Percentiles rank a stretch among this genome's conserved stretches.
These are phyloP conservation scores for Agrotis exclamationis DNA, from an alignment of 2,888 invertebrate genomes.

Conservation along the genomic window DNA sequence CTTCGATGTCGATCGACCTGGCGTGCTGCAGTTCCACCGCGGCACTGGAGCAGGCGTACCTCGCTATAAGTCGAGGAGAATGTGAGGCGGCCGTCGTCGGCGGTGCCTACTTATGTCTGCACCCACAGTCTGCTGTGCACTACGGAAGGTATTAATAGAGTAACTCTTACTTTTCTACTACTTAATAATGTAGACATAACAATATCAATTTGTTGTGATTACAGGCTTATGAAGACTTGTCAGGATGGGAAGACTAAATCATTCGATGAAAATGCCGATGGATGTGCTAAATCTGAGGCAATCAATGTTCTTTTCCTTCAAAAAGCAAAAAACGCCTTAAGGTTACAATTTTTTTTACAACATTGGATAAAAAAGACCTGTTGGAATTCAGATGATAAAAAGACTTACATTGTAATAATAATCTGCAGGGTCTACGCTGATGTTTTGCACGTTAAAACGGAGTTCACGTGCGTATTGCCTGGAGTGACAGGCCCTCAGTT, in stretches of 20 bases:
- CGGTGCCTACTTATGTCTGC: slow-evolving; percentile 91
- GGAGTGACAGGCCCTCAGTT: slow-evolving; percentile 76
- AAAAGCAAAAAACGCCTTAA: slow-evolving; percentile 53
- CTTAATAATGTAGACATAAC: not conserved
- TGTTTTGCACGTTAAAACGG: slow-evolving; percentile 93
- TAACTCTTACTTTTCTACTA: not conserved
- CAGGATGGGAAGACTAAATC: slow-evolving; percentile 96
- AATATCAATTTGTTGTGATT: slow-evolving; percentile 10
- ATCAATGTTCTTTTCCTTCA: slow-evolving; percentile 84
- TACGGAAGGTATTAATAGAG: slow-evolving; percentile 71
- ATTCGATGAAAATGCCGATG: slow-evolving; percentile 95
- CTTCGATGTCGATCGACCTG: slow-evolving; percentile 74
- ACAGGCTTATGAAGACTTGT: slow-evolving; percentile 89
- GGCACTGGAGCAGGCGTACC: slow-evolving; percentile 77
- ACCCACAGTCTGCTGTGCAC: slow-evolving; percentile 85
- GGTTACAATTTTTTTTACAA: slow-evolving; percentile 20
- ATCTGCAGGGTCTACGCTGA: slow-evolving; percentile 91
- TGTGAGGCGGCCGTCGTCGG: slow-evolving; percentile 92
- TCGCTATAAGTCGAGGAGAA: slow-evolving; percentile 74
- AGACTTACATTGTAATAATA: not conserved
- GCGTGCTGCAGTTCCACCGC: slow-evolving; percentile 78
- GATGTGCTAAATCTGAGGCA: slow-evolving; percentile 95
- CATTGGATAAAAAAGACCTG: not conserved
- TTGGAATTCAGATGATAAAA: not conserved
- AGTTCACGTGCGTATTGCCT: slow-evolving; percentile 85